phyloP scores from a whole-genome alignment of 23 tunicate genomes.

The Corella eumyota region DNA sequence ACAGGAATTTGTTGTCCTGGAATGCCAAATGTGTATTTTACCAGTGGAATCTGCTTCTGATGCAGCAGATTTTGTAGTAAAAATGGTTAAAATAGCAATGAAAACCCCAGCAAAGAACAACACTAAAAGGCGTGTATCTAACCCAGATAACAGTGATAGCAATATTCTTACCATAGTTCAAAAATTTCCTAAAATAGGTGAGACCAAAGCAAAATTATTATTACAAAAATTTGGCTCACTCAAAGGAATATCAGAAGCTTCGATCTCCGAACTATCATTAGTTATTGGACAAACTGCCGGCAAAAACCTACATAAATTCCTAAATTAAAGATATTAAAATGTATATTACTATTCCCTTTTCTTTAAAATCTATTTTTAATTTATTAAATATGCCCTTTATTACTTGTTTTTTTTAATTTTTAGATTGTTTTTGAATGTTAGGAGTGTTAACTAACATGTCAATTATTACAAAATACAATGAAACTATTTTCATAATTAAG shows the following conservation, averaged over 20 bases:
- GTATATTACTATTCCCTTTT: too few relatives aligned
- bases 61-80: conserved; percentile 14
- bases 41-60: conserved; percentile 6
- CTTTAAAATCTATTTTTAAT: too few relatives aligned
- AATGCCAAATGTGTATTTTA: conserved; percentile 22
- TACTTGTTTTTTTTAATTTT: too few relatives aligned
- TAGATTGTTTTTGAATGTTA: too few relatives aligned
- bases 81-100: conserved; percentile 24
- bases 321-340: neutral
- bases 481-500: too few relatives aligned
- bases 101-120: conserved; percentile 24
- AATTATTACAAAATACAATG: too few relatives aligned
- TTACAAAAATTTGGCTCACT: conserved; percentile 15
- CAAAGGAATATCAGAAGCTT: conserved; percentile 16
- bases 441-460: too few relatives aligned
- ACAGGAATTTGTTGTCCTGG: conserved; percentile 31
- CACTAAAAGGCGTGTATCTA: neutral
- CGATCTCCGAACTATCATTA: neutral
- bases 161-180: conserved; percentile 7
- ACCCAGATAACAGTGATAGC: conserved; percentile 2
- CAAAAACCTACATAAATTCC: conserved; percentile 10
- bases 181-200: conserved; percentile 31
- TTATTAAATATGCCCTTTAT: too few relatives aligned
- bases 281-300: conserved; percentile 26
- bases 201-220: conserved; percentile 23